These are phyloP conservation scores for Setophaga kirtlandii DNA, from an alignment of 2,113 vertebrate genomes.

Conservation along the genomic window DNA sequence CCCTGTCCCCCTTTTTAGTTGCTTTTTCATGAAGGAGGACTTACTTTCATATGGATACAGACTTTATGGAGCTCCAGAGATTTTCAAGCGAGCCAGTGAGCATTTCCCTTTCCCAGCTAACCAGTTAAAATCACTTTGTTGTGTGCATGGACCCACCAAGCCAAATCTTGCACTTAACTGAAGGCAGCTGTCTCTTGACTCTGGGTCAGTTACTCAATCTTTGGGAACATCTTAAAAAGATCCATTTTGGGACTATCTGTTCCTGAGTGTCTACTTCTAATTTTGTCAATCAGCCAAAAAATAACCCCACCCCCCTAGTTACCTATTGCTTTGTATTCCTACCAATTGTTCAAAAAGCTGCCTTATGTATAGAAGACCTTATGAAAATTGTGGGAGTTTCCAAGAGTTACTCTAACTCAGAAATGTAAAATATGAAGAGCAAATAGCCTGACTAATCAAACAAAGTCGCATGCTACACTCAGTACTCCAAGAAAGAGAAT, in stretches of 20 bases:
- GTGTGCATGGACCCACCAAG: not conserved
- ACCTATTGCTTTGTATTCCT: not conserved
- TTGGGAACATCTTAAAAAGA: not conserved
- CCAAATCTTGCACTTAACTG: not conserved
- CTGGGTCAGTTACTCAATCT: not conserved
- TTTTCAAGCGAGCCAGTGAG: not conserved
- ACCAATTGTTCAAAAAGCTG: not conserved
- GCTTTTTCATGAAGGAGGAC: not conserved
- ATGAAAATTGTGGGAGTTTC: not conserved
- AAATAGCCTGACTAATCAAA: slow-evolving; percentile 54
- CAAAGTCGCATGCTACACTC: not conserved
- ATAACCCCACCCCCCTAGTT: not conserved
- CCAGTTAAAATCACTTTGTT: not conserved
- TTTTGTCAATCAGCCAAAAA: not conserved
- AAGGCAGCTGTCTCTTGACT: not conserved
- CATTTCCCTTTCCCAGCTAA: not conserved
- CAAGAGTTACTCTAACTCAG: not conserved
- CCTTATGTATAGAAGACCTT: not conserved
- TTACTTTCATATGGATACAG: not conserved
- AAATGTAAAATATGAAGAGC: slow-evolving; percentile 48
- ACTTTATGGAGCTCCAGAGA: not conserved
- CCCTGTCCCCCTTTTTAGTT: not conserved
- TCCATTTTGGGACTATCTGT: not conserved
- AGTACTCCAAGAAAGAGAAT: slow-evolving; percentile 21
- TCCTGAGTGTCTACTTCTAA: not conserved